Conservation (phyloP, 2,113 vertebrate genomes). For the Gymnarchus niloticus region DNA sequence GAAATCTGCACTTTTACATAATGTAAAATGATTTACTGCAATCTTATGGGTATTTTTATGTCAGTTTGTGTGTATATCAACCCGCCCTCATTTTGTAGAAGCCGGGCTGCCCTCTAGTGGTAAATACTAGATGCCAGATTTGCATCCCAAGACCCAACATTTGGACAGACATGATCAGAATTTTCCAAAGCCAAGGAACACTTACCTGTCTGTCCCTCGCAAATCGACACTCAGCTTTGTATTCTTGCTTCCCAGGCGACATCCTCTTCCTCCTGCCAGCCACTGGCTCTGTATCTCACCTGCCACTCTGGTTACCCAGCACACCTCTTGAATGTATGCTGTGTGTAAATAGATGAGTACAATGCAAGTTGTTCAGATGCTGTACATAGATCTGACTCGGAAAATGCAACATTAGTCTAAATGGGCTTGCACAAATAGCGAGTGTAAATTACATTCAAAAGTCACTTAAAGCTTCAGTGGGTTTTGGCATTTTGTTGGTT, state of each 20-base stretch:
- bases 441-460: too few relatives aligned
- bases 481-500: too few relatives aligned
- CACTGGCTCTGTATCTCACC: neutral
- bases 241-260: neutral
- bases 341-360: too few relatives aligned
- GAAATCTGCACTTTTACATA: neutral
- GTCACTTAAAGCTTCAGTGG: too few relatives aligned
- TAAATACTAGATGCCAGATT: slow-evolving; percentile 33
- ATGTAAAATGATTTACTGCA: neutral
- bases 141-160: neutral
- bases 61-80: slow-evolving; percentile 9
- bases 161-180: neutral
- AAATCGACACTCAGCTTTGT: neutral
- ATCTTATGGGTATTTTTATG: neutral
- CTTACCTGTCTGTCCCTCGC: neutral
- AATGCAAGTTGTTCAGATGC: too few relatives aligned
- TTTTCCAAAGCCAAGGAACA: neutral
- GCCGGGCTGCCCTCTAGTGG: slow-evolving; percentile 88
- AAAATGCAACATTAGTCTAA: too few relatives aligned
- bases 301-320: neutral
- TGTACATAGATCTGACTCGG: too few relatives aligned
- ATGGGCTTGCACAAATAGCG: too few relatives aligned
- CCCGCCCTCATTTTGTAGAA: slow-evolving; percentile 54
- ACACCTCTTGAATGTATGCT: too few relatives aligned
- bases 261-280: neutral